Evolutionary conservation across 2,113 vertebrate species (phyloP).

Genomic region (Cynopterus brachyotis): DNA sequence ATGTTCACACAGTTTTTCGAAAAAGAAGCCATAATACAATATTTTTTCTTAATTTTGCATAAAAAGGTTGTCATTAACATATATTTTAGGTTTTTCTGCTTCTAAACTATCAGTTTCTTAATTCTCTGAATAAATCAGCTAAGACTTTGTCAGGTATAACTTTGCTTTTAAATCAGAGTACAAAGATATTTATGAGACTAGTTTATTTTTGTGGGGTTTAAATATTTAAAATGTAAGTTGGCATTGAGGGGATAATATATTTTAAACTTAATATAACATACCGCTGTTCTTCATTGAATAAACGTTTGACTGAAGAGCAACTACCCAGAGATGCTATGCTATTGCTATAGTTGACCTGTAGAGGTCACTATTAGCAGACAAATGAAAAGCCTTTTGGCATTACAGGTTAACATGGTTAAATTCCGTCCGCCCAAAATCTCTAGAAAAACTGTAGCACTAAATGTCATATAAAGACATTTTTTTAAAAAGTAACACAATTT

Average conservation of each 20-base stretch:
- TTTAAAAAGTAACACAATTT: neutral
- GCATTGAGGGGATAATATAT: neutral
- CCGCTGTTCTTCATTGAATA: neutral
- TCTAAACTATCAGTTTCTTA: neutral
- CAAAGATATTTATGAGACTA: neutral
- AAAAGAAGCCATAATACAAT: neutral
- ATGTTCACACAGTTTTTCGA: neutral
- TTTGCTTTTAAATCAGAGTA: slow-evolving; percentile 35
- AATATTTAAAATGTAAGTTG: neutral
- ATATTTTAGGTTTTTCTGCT: neutral
- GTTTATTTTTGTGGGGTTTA: neutral
- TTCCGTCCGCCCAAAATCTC: neutral
- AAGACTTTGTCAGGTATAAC: neutral
- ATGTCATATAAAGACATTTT: neutral
- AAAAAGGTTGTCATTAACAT: neutral
- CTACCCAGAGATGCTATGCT: neutral
- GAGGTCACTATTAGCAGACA: slow-evolving; percentile 85
- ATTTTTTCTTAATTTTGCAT: neutral
- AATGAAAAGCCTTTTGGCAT: slow-evolving; percentile 57
- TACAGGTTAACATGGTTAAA: neutral
- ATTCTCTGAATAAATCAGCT: neutral
- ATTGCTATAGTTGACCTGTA: slow-evolving; percentile 74
- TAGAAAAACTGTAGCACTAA: neutral
- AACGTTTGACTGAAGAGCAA: neutral
- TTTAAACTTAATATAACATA: neutral